These are phyloP conservation scores for Limonius californicus DNA, from an alignment of 1,140 invertebrate genomes.

Conservation along the genomic window DNA sequence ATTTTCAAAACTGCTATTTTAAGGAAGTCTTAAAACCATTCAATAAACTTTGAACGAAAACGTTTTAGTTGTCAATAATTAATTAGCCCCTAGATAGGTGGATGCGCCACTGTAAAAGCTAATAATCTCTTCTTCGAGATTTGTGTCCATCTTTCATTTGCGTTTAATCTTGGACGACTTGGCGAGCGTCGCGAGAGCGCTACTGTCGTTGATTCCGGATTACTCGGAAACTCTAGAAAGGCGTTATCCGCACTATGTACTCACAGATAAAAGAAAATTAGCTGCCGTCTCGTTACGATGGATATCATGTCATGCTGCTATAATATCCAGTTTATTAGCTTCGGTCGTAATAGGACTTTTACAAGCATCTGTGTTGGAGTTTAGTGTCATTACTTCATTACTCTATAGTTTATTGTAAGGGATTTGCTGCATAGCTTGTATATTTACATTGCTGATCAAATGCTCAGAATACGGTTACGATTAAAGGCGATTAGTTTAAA, in stretches of 20 bases:
- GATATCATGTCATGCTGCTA: background rate
- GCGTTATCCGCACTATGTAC: slow-evolving; percentile 14
- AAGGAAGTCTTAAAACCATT: no score
- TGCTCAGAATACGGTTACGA: no score
- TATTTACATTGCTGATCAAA: no score
- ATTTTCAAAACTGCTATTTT: background rate
- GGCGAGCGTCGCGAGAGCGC: background rate
- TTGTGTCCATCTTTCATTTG: slow-evolving; percentile 21
- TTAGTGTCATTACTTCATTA: background rate
- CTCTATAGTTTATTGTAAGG: no score
- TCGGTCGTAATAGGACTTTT: slow-evolving; percentile 18
- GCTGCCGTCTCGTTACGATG: slow-evolving; percentile 14
- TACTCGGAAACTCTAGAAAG: slow-evolving; percentile 22
- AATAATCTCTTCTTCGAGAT: slow-evolving; percentile 5
- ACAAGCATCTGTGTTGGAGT: slow-evolving; percentile 4
- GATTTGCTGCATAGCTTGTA: no score
- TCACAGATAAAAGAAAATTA: slow-evolving; percentile 24
- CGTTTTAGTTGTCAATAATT: no score
- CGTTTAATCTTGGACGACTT: slow-evolving; percentile 19
- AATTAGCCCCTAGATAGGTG: background rate
- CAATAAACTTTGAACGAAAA: no score
- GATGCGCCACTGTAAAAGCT: slow-evolving; percentile 11
- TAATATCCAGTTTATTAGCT: slow-evolving; percentile 21
- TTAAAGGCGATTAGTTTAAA: no score
- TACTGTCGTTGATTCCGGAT: slow-evolving; percentile 20